Base-by-base conservation (phyloP, 2,888 invertebrate species). In the Platerodrilus igneus region DNA sequence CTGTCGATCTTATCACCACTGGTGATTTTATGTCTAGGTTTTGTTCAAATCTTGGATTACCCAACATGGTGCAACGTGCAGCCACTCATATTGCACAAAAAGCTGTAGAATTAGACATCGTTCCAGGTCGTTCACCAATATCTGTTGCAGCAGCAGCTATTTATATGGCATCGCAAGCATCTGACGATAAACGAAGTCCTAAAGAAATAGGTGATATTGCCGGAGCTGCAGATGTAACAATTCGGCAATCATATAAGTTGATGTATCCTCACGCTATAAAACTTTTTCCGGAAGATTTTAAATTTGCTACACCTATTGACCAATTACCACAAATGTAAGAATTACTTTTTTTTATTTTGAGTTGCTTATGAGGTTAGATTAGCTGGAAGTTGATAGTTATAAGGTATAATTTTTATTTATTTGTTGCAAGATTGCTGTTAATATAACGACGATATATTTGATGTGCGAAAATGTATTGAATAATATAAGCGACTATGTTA, bases 21-120 rank as follows among this genome's bases (percentile, higher is more conserved):
- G 95, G 92, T 1, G 99, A 99, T 65, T 99, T 99, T 66, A 99
- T 99, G 97, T 95, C 94, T 15, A 78, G 91, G 52, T 99, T 99
- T 72, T 99, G 99, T 66, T 89, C 95, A 0, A 97, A 96, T 66
- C 74, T 99, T 53, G 86, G 83, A n/a, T 60, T 91, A 30, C 88
- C 95, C 0, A 88, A 87, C 56, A 84, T 85, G 68, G 90, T 91
- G 3, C 92, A 92, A 64, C 75, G 86, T 50, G 96, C 94, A 2
- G 99, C 99, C 0, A 96, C 96, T 0, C 86, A 93, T 59, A 99
- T 99, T 60, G 97, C 99, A 0, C 79, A 89, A 59, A 92, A 91
- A 63, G 97, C 97, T 2, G 94, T 94, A 0, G 96, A 99, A 62
- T 71, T 94, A 69, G 96, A 99, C 64, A 88, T 99, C 57, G 96